Evolutionary conservation across 2,797 vertebrate species (phyloP).

Genomic region (Gambusia yucatana): DNA sequence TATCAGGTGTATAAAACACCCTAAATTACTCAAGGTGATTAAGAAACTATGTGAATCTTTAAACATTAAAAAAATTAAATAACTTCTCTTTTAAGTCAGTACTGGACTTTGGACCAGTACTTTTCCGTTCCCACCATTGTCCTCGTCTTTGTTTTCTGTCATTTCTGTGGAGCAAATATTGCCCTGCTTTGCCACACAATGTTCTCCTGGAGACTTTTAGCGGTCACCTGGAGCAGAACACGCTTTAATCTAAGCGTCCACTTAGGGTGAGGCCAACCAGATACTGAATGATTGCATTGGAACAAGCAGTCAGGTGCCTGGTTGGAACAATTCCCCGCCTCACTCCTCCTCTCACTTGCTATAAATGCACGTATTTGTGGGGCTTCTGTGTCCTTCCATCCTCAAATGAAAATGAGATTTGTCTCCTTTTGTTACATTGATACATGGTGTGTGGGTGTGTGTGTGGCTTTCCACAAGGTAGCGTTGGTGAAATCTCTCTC

Average conservation of each 20-base stretch:
- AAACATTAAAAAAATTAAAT: too few species aligned
- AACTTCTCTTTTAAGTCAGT: too few species aligned
- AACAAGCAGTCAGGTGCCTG: conserved; percentile 65
- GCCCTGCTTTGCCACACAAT: conserved; percentile 30
- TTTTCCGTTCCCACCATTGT: background rate
- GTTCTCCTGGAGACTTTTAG: conserved; percentile 36
- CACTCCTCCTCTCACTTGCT: conserved; percentile 52
- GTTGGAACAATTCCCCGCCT: conserved; percentile 70
- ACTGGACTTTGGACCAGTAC: background rate
- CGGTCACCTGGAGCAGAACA: conserved; percentile 65
- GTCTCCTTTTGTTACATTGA: conserved; percentile 85
- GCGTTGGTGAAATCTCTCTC: conserved; percentile 61
- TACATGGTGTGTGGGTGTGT: conserved; percentile 65
- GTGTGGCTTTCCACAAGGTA: conserved; percentile 41
- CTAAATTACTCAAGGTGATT: background rate
- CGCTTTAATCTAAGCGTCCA: conserved; percentile 74
- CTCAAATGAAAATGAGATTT: conserved; percentile 87
- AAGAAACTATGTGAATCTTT: background rate
- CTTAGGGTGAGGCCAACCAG: conserved; percentile 71
- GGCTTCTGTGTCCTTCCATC: conserved; percentile 68
- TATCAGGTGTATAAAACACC: too few species aligned
- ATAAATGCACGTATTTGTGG: conserved; percentile 75
- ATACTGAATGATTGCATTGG: conserved; percentile 77
- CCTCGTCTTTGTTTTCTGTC: background rate
- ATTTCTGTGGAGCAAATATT: conserved; percentile 6